phyloP scores from a whole-genome alignment of 2,113 vertebrate species.

The Semnornis frantzii region DNA sequence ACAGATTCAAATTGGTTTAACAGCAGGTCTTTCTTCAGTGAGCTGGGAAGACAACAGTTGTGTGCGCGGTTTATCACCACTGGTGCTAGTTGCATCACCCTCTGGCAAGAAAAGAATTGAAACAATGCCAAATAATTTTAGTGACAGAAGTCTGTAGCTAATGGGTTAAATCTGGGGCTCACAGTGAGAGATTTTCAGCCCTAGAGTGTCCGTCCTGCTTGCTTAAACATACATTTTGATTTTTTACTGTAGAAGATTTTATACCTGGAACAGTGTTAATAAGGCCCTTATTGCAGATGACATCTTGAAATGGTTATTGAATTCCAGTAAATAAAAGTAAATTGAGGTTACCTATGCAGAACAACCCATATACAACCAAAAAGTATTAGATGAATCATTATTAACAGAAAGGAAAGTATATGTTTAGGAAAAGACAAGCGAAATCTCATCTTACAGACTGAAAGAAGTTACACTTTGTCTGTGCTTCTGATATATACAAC shows the following conservation, averaged over 20 bases:
- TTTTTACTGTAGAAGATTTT: not conserved
- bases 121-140: not conserved
- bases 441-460: not conserved
- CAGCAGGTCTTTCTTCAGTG: not conserved
- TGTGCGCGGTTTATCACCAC: not conserved
- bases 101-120: not conserved
- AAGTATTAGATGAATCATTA: not conserved
- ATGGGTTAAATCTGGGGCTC: not conserved
- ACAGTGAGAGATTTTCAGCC: not conserved
- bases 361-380: not conserved
- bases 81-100: not conserved
- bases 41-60: not conserved
- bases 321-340: not conserved
- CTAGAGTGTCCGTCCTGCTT: not conserved
- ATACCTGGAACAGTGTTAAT: not conserved
- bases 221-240: not conserved
- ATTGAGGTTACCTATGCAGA: not conserved
- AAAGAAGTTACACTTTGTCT: not conserved
- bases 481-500: not conserved
- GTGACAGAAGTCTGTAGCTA: not conserved
- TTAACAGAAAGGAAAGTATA: not conserved
- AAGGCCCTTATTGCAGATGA: not conserved
- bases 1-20: not conserved
- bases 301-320: not conserved
- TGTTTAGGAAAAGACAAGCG: not conserved